Evolutionary conservation across 2,797 vertebrate species (phyloP).

Genomic region (Pangasius sanitwongsei): DNA sequence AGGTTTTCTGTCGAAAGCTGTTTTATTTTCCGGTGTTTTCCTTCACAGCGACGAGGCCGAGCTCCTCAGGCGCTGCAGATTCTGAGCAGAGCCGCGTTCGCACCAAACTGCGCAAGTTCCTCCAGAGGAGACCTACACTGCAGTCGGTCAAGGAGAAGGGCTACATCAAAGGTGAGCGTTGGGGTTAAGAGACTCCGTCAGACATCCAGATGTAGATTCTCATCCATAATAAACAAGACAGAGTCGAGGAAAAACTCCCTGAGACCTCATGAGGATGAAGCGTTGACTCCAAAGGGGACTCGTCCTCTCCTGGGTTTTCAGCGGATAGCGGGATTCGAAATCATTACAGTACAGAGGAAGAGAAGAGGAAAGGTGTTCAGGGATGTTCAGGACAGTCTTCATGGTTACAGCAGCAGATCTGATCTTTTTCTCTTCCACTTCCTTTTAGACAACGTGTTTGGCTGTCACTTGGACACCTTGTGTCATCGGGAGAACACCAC

Average conservation of each 20-base stretch:
- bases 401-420: neutral
- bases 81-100: conserved; percentile 76
- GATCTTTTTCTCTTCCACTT: neutral
- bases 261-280: neutral
- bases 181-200: neutral
- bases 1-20: neutral
- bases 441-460: conserved; percentile 87
- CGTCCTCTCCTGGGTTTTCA: neutral
- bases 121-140: conserved; percentile 79
- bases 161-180: conserved; percentile 78
- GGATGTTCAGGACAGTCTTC: neutral
- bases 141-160: conserved; percentile 82
- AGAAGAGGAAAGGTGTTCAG: neutral
- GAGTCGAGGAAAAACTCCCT: neutral
- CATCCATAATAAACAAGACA: neutral
- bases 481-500: conserved; percentile 82
- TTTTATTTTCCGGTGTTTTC: neutral
- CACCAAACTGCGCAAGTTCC: conserved; percentile 80
- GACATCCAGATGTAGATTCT: neutral
- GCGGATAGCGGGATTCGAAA: neutral
- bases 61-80: conserved; percentile 57
- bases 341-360: neutral
- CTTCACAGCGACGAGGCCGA: conserved; percentile 55
- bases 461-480: conserved; percentile 82
- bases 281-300: neutral